phyloP scores from a whole-genome alignment of 2,888 invertebrate genomes.

The Notodromas monacha region DNA sequence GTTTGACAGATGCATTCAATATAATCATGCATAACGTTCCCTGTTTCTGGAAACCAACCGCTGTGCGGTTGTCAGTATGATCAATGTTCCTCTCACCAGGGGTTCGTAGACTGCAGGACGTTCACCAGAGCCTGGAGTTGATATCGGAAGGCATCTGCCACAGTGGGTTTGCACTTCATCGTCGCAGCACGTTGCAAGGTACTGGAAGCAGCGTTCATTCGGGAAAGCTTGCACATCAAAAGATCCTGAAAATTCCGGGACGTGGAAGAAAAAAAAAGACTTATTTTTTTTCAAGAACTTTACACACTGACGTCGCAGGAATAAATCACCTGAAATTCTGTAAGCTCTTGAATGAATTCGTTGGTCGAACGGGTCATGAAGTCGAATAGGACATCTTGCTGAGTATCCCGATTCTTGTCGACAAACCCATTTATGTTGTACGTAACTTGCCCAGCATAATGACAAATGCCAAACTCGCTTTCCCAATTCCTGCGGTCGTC shows the following conservation, averaged over 20 bases:
- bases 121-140: constrained; percentile 61
- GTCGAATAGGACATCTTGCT: constrained; percentile 70
- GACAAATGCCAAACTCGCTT: constrained; percentile 53
- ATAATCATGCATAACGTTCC: too few species aligned
- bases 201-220: constrained; percentile 14
- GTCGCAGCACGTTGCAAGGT: not conserved
- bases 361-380: constrained; percentile 50
- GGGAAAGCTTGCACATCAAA: constrained; percentile 16
- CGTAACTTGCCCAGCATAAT: constrained; percentile 62
- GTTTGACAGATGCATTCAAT: too few species aligned
- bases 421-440: constrained; percentile 52
- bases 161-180: constrained; percentile 31
- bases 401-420: constrained; percentile 66
- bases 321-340: constrained; percentile 19
- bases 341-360: constrained; percentile 42
- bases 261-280: not conserved
- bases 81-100: too few species aligned
- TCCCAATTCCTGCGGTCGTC: constrained; percentile 59
- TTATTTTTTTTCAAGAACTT: not conserved
- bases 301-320: not conserved
- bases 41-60: too few species aligned
- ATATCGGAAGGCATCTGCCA: constrained; percentile 56
- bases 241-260: constrained; percentile 15
- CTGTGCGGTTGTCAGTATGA: too few species aligned
- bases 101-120: constrained; percentile 55